Percentiles rank a stretch among this genome's conserved stretches.
Conservation (phyloP, 2,113 vertebrate genomes). For the Psammodynastes pulverulentus region DNA sequence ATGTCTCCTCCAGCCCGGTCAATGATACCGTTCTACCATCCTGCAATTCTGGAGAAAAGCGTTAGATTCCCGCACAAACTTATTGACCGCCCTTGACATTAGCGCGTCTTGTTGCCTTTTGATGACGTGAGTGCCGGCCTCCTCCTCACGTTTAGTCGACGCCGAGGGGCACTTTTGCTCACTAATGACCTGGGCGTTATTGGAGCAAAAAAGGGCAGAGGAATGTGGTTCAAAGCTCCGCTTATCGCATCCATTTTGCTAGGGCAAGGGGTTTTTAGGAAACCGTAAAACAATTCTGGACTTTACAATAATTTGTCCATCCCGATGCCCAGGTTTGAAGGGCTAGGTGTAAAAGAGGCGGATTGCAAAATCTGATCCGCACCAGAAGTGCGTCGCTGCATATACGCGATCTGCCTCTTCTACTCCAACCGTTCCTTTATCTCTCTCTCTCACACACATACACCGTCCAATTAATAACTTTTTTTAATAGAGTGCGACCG, state of each 20-base stretch:
- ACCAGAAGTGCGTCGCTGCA: not conserved
- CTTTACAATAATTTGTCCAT: not conserved
- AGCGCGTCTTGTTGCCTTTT: not conserved
- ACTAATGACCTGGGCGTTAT: not conserved
- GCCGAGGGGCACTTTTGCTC: not conserved
- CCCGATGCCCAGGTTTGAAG: not conserved
- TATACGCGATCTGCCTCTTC: not conserved
- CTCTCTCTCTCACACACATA: too few relatives aligned
- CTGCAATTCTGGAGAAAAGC: not conserved
- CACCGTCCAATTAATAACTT: not conserved
- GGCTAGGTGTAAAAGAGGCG: not conserved
- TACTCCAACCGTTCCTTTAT: not conserved
- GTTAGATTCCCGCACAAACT: not conserved
- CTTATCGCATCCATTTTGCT: not conserved
- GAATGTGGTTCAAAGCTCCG: not conserved
- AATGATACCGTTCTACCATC: not conserved
- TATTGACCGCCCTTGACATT: not conserved
- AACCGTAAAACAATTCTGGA: not conserved
- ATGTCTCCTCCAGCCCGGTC: not conserved
- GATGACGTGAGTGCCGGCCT: not conserved
- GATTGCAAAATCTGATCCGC: not conserved
- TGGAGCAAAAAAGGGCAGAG: not conserved
- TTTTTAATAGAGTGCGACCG: not conserved
- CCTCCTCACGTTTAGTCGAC: not conserved
- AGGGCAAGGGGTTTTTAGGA: not conserved